Evolutionary conservation across 2,113 vertebrate genomes (phyloP), one percentile per base, ranked within the genome.

Genomic region (Spheniscus mendiculus): DNA sequence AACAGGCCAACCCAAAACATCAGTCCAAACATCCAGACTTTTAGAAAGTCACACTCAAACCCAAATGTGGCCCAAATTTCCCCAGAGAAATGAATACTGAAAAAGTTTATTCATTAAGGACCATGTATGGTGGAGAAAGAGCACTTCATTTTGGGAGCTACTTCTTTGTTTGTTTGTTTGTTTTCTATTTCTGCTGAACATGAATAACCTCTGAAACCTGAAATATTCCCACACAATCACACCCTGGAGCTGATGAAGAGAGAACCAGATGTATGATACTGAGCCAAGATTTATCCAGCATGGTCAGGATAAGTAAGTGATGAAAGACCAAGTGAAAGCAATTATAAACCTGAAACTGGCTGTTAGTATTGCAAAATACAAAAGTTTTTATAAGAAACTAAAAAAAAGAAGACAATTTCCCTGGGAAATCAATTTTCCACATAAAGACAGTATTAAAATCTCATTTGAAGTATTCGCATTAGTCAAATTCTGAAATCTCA

Each of bases 181-280:
- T 95, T 95, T 97, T 90, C 90, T 95, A 23, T 94, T 93, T 94
- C 83, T 93, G 59, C n/a, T 83, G 55, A 89, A 74, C 80, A 89
- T 2, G 3, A 96, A 71, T 74, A 94, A 81, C 45, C 22, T 89
- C 91, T 93, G 47, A 67, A 93, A 92, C 34, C 67, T 78, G 79
- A 90, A 83, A 42, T 95, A 94, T 95, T 96, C 91, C 96, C 89
- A 95, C 72, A 96, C 34, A 55, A 50, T 82, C 61, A 71, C 89
- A 93, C 78, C 59, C 76, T 84, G 36, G 36, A 65, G 16, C 52
- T 83, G 72, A 92, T 93, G 72, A 97, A 97, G 89, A 95, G 86
- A 95, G 47, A 96, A 97, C 69, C 95, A 97, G 89, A 96, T 97
- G 95, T 95, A 84, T 82, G 72, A 79, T 36, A 84, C 25, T 58